A percentile compares a stretch with the other conserved stretches of the same genome.
Evolutionary conservation across 2,888 invertebrate species (phyloP).

Genomic region (Glyphotaelius pellucidus): DNA sequence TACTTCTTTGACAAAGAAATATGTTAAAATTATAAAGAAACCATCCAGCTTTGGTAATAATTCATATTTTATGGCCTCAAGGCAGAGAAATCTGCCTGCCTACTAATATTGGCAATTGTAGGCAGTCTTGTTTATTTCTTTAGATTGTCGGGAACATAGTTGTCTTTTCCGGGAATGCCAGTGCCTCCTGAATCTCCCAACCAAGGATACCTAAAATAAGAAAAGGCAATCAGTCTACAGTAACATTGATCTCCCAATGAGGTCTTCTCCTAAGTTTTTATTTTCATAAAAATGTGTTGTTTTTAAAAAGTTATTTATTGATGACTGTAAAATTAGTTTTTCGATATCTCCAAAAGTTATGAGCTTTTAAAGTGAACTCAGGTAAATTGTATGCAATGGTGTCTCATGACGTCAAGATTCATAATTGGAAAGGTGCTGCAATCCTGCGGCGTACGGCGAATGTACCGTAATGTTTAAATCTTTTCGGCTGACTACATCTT

Average conservation of each 20-base stretch:
- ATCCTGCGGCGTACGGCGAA: too few species aligned
- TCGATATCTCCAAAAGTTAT: too few species aligned
- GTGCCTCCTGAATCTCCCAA: slow-evolving; percentile 91
- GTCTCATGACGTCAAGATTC: too few species aligned
- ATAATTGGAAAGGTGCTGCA: too few species aligned
- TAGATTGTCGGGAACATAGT: slow-evolving; percentile 86
- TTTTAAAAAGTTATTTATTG: too few species aligned
- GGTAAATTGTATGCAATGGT: too few species aligned
- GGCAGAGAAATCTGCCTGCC: slow-evolving; percentile 3
- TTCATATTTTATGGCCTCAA: not conserved
- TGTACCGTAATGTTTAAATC: too few species aligned
- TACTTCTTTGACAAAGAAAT: slow-evolving; percentile 57
- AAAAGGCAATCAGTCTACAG: slow-evolving; percentile 15
- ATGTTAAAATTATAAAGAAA: slow-evolving; percentile 49
- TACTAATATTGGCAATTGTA: not conserved
- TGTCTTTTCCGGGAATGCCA: slow-evolving; percentile 87
- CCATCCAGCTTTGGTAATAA: slow-evolving; percentile 64
- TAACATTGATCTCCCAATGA: not conserved
- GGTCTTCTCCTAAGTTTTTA: too few species aligned
- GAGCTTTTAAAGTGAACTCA: too few species aligned
- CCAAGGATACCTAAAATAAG: slow-evolving; percentile 87
- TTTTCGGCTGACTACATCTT: too few species aligned
- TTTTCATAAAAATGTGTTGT: too few species aligned
- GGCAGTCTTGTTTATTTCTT: slow-evolving; percentile 67
- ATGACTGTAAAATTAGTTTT: too few species aligned